Percentiles rank a stretch among this genome's conserved stretches.
Conservation (phyloP, 2,888 invertebrate genomes). For the Pyrocoelia pectoralis region DNA sequence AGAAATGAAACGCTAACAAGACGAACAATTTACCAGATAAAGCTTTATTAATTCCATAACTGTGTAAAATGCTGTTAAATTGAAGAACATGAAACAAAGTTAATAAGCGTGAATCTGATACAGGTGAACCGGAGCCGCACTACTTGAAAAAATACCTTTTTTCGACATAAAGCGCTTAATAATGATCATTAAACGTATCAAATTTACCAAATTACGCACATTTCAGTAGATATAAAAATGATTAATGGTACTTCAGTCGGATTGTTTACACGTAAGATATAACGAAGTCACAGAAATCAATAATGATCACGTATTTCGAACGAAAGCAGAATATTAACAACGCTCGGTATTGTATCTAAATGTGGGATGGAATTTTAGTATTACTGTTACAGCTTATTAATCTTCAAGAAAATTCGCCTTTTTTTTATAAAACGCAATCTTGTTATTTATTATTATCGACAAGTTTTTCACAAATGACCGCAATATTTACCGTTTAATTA, state of each 20-base stretch:
- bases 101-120: no score
- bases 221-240: not conserved
- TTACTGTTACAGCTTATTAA: slow-evolving; percentile 24
- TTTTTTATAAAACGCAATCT: not conserved
- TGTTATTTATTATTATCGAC: slow-evolving; percentile 4
- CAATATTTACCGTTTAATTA: slow-evolving; percentile 14
- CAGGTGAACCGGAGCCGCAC: no score
- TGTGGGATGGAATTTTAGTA: slow-evolving; percentile 24
- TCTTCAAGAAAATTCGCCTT: not conserved
- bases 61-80: no score
- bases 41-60: no score
- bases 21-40: no score
- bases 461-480: slow-evolving; percentile 12
- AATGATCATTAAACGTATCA: no score
- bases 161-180: no score
- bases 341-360: slow-evolving; percentile 25
- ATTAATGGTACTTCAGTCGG: not conserved
- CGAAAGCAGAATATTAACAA: slow-evolving; percentile 27
- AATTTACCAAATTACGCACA: no score
- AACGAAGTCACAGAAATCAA: slow-evolving; percentile 31
- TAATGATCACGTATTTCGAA: slow-evolving; percentile 32
- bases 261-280: slow-evolving; percentile 17
- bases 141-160: no score
- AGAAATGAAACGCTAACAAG: no score
- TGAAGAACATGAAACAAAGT: no score